Percentiles rank a stretch among this genome's conserved stretches.
Evolutionary conservation across 2,888 invertebrate genomes (phyloP).

Genomic region (Cepaea hortensis): DNA sequence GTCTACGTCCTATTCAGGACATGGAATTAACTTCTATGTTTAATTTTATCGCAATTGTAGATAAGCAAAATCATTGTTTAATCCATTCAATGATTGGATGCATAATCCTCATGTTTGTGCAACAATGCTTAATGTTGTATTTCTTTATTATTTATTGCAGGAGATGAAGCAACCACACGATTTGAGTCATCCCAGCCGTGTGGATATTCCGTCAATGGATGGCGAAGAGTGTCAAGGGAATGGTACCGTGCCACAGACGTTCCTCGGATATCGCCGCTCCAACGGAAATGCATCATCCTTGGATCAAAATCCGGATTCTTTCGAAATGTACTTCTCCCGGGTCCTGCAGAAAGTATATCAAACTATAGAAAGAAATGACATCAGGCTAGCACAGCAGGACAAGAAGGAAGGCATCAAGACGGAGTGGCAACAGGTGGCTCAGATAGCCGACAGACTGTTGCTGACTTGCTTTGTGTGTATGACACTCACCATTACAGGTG

Average conservation of each 20-base stretch:
- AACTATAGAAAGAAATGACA: slow-evolving; percentile 87
- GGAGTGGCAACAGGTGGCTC: slow-evolving; percentile 85
- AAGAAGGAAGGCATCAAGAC: slow-evolving; percentile 86
- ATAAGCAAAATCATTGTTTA: too few relatives aligned
- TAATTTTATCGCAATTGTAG: too few relatives aligned
- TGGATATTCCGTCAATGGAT: slow-evolving; percentile 47
- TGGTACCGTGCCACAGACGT: slow-evolving; percentile 49
- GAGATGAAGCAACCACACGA: slow-evolving; percentile 47
- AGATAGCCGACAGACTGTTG: slow-evolving; percentile 84
- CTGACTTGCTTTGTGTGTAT: slow-evolving; percentile 78
- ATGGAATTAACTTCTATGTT: too few relatives aligned
- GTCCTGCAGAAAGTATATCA: slow-evolving; percentile 84
- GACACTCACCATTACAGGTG: slow-evolving; percentile 76
- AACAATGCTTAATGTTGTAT: background rate
- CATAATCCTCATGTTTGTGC: too few relatives aligned
- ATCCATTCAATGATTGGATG: too few relatives aligned
- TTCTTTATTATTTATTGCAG: slow-evolving; percentile 30
- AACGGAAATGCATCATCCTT: slow-evolving; percentile 31
- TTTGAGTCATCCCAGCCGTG: slow-evolving; percentile 25
- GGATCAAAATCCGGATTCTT: slow-evolving; percentile 30
- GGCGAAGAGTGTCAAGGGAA: slow-evolving; percentile 46
- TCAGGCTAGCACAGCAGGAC: slow-evolving; percentile 87
- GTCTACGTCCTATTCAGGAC: too few relatives aligned
- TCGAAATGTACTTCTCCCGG: slow-evolving; percentile 82
- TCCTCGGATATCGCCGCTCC: slow-evolving; percentile 41